Evolutionary conservation across 1,140 invertebrate species (phyloP), one percentile per base, ranked within the genome.

Genomic region (Euwallacea similis): DNA sequence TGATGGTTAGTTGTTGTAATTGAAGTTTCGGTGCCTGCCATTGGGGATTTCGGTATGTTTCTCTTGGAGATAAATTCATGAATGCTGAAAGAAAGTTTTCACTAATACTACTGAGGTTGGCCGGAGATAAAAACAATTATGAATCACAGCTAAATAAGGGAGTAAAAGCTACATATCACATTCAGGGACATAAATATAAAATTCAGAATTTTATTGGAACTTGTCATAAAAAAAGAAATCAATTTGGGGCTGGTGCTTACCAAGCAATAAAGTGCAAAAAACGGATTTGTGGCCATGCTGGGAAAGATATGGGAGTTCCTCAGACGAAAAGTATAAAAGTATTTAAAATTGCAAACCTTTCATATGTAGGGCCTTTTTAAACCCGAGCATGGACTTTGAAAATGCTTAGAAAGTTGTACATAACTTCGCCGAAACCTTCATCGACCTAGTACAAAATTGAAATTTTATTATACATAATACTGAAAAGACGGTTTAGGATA

Each of bases 331-430:
- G n/a, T 10, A n/a, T 8, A 6, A 55, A 66, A 41, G 50, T 43
- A 67, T 50, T 61, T n/a, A 60, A 61, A 50, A 41, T 53, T 41
- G 56, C 66, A 69, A 61, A 69, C 56, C 66, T 69, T 42, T 61
- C n/a, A 54, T 42, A 61, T 10, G 15, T 21, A 46, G 13, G 13
- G 9, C 42, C 11, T 6, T n/a, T 46, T 71, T 74, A 71, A 60
- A 72, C 70, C 41, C 68, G 64, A 41, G 74, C 62, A 11, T 75
- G 74, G 10, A 63, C 69, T 54, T 71, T 72, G 58, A 73, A 75
- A 42, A 75, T 71, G 55, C 68, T 75, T 46, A 75, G 71, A 63
- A 75, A 75, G 59, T 75, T 75, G 60, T 75, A 74, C 74, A 73
- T 71, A n/a, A 73, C 72, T 42, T 73, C 74, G n/a, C 74, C 72